phyloP scores from a whole-genome alignment of 2,113 vertebrate species.

The Rhabdomys dilectus region DNA sequence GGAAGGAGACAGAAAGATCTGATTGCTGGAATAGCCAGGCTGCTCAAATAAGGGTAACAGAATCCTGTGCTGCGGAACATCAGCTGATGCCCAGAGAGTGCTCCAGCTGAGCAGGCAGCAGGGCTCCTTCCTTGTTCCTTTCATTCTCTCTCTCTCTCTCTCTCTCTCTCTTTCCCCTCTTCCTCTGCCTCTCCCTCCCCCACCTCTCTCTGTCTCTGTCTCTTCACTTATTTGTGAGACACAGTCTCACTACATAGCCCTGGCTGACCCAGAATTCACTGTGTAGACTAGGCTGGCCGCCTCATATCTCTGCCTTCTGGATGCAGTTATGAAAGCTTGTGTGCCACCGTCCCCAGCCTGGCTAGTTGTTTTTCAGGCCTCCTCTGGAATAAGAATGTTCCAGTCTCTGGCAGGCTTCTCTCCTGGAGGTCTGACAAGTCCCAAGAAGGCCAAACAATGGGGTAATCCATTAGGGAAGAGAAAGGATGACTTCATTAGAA shows the following conservation, averaged over 20 bases:
- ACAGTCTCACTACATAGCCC: neutral
- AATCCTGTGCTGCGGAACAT: neutral
- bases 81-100: conserved; percentile 46
- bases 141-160: neutral
- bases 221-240: neutral
- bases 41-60: conserved; percentile 68
- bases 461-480: conserved; percentile 13
- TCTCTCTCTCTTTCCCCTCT: neutral
- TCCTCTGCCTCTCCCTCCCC: too few species aligned
- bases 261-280: neutral
- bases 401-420: neutral
- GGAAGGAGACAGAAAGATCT: conserved; percentile 77
- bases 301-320: neutral
- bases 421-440: neutral
- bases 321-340: neutral
- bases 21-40: conserved; percentile 64
- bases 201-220: too few species aligned
- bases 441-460: neutral
- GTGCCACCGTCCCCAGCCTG: neutral
- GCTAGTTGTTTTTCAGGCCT: neutral
- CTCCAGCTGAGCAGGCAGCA: neutral
- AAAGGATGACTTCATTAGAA: neutral
- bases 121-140: neutral
- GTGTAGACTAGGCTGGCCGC: neutral
- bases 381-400: neutral